A percentile compares a stretch with the other conserved stretches of the same genome.
Conservation (phyloP, 2,888 invertebrate species). For the Callosobruchus maculatus region DNA sequence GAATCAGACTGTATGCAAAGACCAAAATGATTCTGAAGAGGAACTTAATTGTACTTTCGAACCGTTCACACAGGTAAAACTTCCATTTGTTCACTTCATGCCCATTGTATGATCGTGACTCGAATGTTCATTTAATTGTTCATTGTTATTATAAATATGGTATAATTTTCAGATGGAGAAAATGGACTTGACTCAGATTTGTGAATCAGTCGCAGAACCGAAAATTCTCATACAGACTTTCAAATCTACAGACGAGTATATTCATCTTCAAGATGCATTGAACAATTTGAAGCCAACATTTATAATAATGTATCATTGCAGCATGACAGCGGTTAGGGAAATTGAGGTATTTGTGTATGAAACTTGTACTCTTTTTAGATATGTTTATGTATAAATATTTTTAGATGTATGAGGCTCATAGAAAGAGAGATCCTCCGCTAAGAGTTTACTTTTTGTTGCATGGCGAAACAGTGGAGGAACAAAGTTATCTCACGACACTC, state of each 20-base stretch:
- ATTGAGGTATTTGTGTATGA: conserved; percentile 63
- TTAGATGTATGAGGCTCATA: conserved; percentile 66
- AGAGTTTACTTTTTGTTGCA: conserved; percentile 89
- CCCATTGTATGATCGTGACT: too few relatives aligned
- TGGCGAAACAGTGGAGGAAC: conserved; percentile 93
- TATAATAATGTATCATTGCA: conserved; percentile 86
- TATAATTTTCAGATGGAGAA: conserved; percentile 61
- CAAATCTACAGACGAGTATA: conserved; percentile 68
- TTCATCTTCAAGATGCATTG: conserved; percentile 69
- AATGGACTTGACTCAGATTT: conserved; percentile 62
- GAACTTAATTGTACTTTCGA: conserved; percentile 53
- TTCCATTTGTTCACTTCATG: background rate
- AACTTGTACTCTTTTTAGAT: background rate
- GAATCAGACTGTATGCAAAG: conserved; percentile 51
- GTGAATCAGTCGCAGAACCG: conserved; percentile 56
- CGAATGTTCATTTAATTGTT: too few relatives aligned
- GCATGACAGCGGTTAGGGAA: conserved; percentile 83
- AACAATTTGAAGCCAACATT: conserved; percentile 70
- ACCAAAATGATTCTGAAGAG: conserved; percentile 21
- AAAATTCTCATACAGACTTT: conserved; percentile 74
- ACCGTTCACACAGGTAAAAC: conserved; percentile 58
- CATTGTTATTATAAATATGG: too few relatives aligned
- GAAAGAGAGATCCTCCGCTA: conserved; percentile 52
- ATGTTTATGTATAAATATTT: conserved; percentile 18
- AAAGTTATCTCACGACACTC: conserved; percentile 87